phyloP scores from a whole-genome alignment of 2,888 invertebrate genomes.

The Ophioninae sp. region DNA sequence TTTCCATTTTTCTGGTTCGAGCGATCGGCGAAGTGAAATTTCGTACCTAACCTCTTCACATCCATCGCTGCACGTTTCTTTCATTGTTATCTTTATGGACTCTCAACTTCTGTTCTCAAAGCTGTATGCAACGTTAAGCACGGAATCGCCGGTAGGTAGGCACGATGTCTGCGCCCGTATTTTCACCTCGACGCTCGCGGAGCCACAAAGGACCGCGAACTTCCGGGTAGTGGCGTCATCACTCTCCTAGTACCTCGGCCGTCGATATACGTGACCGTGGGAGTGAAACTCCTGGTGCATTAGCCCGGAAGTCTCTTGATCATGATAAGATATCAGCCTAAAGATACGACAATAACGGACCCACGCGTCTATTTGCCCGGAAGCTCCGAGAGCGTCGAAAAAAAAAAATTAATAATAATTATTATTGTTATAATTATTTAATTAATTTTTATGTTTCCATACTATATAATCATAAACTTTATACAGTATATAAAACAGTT shows the following conservation, averaged over 20 bases:
- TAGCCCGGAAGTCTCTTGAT: background rate
- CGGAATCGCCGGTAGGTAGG: background rate
- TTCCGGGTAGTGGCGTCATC: slow-evolving; percentile 34
- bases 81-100: background rate
- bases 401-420: background rate
- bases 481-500: too few relatives aligned
- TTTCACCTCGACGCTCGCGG: background rate
- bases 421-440: background rate
- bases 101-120: background rate
- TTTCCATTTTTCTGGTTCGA: background rate
- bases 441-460: too few relatives aligned
- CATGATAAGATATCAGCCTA: background rate
- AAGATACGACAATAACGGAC: background rate
- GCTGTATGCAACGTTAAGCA: background rate
- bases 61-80: background rate
- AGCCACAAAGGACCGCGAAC: slow-evolving; percentile 33
- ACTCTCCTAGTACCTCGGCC: background rate
- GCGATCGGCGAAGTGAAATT: background rate
- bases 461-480: too few relatives aligned
- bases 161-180: background rate
- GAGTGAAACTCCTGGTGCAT: slow-evolving; percentile 23
- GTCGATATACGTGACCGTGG: slow-evolving; percentile 21
- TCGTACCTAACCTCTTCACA: background rate
- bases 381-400: background rate
- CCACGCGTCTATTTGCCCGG: slow-evolving; percentile 3